Base-by-base conservation (phyloP, 2,113 vertebrate genomes). In the Prionailurus bengalensis region DNA sequence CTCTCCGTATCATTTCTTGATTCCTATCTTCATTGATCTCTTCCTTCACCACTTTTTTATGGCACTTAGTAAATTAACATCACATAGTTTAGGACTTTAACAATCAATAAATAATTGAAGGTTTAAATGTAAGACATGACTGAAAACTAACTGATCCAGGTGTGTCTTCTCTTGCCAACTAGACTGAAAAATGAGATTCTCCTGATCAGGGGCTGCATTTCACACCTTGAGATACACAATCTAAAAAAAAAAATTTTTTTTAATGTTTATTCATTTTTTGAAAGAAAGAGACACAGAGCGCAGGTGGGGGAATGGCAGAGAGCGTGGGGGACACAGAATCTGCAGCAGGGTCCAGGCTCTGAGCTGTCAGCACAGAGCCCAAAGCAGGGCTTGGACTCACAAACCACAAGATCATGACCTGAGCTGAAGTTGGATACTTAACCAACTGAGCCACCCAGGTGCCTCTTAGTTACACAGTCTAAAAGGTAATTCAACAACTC, bases 1-100 rank as follows among this genome's bases (percentile, higher is more conserved):
- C 73, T 84, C 58, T 78, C 70, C 81, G 29, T 95, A 91, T 63
- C 42, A 53, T 73, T 95, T 96, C 80, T 83, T 84, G 36, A 86
- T 89, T 91, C 45, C 33, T 65, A 45, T n/a, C 68, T 87, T 95
- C 33, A 78, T 0, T 76, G n/a, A 84, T 68, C 48, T 79, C 65
- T 87, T 91, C 58, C 23, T 61, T 91, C 31, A 80, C 36, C 21
- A 93, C 10, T 39, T 78, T 58, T 85, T 79, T 76, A 68, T 19
- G 66, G 70, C 42, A 83, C 42, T 83, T 33, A 71, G 39, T 80
- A 76, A 76, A 76, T 76, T 80, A 85, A 36, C 70, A 93, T 14
- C 39, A n/a, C 36, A 87, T 3, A 79, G n/a, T 63, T 55, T 70
- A 78, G 45, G 31, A 55, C n/a, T 87, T 81, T 51, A 82, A 87